Percentiles rank a stretch among this genome's conserved stretches.
These are phyloP conservation scores for Sarcophaga carnaria DNA, from an alignment of 2,888 invertebrate genomes.

Conservation along the genomic window DNA sequence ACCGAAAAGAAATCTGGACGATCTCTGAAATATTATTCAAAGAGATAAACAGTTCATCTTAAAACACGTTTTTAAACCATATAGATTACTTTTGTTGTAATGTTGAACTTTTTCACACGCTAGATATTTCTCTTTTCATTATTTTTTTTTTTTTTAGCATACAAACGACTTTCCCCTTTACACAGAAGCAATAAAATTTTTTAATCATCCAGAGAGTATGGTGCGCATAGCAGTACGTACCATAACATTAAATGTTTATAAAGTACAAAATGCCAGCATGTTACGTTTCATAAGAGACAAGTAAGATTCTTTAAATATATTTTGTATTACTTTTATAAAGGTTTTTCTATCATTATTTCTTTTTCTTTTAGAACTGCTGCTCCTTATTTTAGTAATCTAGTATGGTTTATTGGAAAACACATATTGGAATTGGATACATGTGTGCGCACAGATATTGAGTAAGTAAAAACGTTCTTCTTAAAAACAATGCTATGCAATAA, in stretches of 20 bases:
- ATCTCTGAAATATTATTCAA: no score
- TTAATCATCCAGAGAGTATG: slow-evolving; percentile 99
- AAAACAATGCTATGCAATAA: neutral
- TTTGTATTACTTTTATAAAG: neutral
- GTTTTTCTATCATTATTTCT: neutral
- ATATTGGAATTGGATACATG: slow-evolving; percentile 97
- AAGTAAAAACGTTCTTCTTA: slow-evolving; percentile 76
- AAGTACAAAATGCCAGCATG: slow-evolving; percentile 97
- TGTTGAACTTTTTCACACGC: no score
- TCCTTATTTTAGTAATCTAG: slow-evolving; percentile 98
- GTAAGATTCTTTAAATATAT: slow-evolving; percentile 77
- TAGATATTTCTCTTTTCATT: neutral
- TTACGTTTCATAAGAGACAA: slow-evolving; percentile 95
- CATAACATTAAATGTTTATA: slow-evolving; percentile 97
- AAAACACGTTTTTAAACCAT: no score
- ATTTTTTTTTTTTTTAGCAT: slow-evolving; percentile 83
- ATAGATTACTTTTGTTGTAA: neutral
- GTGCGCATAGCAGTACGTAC: slow-evolving; percentile 99
- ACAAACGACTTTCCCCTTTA: slow-evolving; percentile 99
- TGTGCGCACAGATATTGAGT: slow-evolving; percentile 97
- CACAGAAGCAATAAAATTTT: slow-evolving; percentile 99
- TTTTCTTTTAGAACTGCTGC: slow-evolving; percentile 90
- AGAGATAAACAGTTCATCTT: no score
- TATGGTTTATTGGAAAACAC: slow-evolving; percentile 99
- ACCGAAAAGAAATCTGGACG: no score